Base-by-base conservation (phyloP, 2,113 vertebrate species). In the Furnarius figulus region DNA sequence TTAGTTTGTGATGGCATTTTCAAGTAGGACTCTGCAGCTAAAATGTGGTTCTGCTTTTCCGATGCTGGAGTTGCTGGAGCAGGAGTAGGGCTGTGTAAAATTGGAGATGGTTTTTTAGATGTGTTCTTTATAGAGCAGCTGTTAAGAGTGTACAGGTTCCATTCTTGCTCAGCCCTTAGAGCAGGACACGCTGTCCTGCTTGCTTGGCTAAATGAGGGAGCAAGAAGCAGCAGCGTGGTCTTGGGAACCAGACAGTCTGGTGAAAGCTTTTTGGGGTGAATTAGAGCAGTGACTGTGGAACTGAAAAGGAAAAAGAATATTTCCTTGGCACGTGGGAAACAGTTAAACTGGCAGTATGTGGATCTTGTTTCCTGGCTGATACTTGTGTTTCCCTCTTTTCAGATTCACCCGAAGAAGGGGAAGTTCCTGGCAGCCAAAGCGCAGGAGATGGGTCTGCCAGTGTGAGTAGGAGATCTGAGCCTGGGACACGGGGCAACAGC, bases 391-490 rank as follows among this genome's bases (percentile, higher is more conserved):
- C 19, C 8, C 39, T 87, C 20, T 53, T 9, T 83, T 42, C 96
- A 98, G 98, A 95, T 98, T 59, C 98, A 98, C 65, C 87, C 99
- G 2, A 99, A 97, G 97, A 99, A 99, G 89, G 99, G 99, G 21
- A 99, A 98, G 63, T 99, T 99, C 96, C 77, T 99, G 18, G 99
- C 99, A 6, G 52, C 96, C 20, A 98, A 99, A 93, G 99, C 99
- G 3, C 98, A 97, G 80, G 98, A 98, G 76, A 97, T 99, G 52
- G 99, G 99, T 5, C 97, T 99, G 47, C 99, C 99, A 4, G 98
- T 99, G 99, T 99, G 95, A 99, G 99, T 99, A 89, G 15, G 15
- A 31, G 39, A 33, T 58, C 4, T 33, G 31, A 39, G 44, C 10
- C 11, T 18, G 68, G 15, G 6, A 35, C 30, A 62, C 4, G 68